Conservation (phyloP, 2,888 invertebrate species). For the Digitonthophagus gazella region DNA sequence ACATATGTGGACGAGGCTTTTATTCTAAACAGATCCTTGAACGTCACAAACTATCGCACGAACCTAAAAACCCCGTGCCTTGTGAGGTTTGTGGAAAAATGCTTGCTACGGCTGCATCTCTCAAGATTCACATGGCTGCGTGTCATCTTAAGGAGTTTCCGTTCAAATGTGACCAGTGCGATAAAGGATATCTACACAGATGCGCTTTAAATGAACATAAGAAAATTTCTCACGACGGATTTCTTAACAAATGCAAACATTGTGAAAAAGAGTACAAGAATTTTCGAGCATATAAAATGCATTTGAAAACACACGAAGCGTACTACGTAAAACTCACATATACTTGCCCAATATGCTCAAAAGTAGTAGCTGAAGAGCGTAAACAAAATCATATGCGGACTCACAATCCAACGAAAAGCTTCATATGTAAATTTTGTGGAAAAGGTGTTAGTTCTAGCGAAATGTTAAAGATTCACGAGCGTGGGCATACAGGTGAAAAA, state of each 20-base stretch:
- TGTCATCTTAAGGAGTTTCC: conserved; percentile 32
- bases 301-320: conserved; percentile 22
- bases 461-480: conserved; percentile 41
- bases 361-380: conserved; percentile 51
- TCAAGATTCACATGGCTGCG: conserved; percentile 53
- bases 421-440: conserved; percentile 48
- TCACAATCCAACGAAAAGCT: conserved; percentile 51
- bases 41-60: conserved; percentile 40
- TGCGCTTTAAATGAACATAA: conserved; percentile 26
- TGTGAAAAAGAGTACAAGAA: conserved; percentile 33
- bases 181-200: conserved; percentile 34
- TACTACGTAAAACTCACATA: conserved; percentile 24
- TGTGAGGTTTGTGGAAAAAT: conserved; percentile 35
- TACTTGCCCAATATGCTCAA: conserved; percentile 30
- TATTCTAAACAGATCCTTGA: conserved; percentile 41
- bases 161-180: conserved; percentile 35
- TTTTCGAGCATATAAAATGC: conserved; percentile 29
- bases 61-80: conserved; percentile 26
- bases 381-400: conserved; percentile 40
- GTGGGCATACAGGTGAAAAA: conserved; percentile 39
- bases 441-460: conserved; percentile 22
- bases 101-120: no score
- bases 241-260: conserved; percentile 28
- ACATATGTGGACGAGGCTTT: conserved; percentile 28
- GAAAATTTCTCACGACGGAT: not conserved